A percentile compares a stretch with the other conserved stretches of the same genome.
Conservation (phyloP, 2,797 vertebrate genomes). For the Trachurus trachurus region DNA sequence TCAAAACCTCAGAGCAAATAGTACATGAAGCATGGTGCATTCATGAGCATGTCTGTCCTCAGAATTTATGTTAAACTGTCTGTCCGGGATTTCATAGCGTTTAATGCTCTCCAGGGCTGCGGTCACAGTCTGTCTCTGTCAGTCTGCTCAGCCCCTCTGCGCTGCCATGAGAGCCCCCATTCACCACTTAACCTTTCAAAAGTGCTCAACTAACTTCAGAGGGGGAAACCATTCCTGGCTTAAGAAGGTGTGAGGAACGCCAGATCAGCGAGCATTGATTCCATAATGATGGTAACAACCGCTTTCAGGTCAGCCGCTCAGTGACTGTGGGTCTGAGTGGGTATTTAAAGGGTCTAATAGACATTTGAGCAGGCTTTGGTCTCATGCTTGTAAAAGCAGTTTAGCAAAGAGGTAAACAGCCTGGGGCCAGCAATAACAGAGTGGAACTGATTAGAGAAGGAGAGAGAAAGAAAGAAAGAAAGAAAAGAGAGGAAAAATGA, state of each 20-base stretch:
- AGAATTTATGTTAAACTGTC: slow-evolving; percentile 69
- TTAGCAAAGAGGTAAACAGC: slow-evolving; percentile 83
- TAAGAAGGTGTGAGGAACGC: slow-evolving; percentile 66
- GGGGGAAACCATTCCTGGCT: slow-evolving; percentile 54
- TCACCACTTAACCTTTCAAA: slow-evolving; percentile 82
- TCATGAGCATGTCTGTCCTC: slow-evolving; percentile 79
- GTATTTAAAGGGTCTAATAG: slow-evolving; percentile 68
- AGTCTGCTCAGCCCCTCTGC: slow-evolving; percentile 61
- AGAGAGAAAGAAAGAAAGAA: slow-evolving; percentile 36
- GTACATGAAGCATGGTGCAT: slow-evolving; percentile 80
- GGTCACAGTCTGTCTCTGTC: slow-evolving; percentile 64
- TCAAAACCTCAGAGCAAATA: slow-evolving; percentile 84
- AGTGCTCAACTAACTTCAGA: slow-evolving; percentile 63
- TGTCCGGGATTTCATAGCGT: slow-evolving; percentile 72
- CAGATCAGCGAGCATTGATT: slow-evolving; percentile 63
- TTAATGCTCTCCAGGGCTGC: slow-evolving; percentile 69
- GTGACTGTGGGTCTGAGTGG: slow-evolving; percentile 47
- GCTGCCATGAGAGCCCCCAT: slow-evolving; percentile 62
- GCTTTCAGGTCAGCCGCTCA: slow-evolving; percentile 64
- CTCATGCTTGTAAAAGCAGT: slow-evolving; percentile 83
- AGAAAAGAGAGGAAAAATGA: slow-evolving; percentile 75
- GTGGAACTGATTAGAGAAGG: slow-evolving; percentile 83
- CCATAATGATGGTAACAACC: slow-evolving; percentile 65
- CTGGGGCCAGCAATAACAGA: slow-evolving; percentile 85
- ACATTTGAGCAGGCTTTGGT: slow-evolving; percentile 79